A percentile compares a stretch with the other conserved stretches of the same genome.
Conservation (phyloP, 2,888 invertebrate species). For the Morpho achilles region DNA sequence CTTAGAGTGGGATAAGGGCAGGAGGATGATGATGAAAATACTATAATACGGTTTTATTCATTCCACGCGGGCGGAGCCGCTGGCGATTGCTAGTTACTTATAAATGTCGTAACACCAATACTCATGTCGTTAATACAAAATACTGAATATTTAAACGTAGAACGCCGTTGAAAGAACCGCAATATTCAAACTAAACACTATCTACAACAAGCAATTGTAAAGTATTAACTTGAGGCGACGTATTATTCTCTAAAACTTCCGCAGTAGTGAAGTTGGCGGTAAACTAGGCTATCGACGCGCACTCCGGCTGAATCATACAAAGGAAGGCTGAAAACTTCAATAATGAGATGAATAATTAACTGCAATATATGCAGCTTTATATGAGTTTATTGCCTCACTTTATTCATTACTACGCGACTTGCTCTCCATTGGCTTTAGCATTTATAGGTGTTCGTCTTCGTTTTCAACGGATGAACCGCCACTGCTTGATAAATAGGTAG, state of each 20-base stretch:
- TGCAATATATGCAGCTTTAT: neutral
- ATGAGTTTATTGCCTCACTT: neutral
- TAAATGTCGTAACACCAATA: no score
- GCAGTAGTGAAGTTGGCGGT: constrained; percentile 42
- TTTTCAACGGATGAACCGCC: no score
- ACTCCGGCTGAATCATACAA: constrained; percentile 51
- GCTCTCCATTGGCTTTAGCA: no score
- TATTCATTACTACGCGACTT: no score
- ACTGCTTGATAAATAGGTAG: no score
- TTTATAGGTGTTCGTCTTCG: no score
- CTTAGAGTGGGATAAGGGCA: no score
- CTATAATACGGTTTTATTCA: no score
- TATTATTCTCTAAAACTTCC: constrained; percentile 53
- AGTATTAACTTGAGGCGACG: constrained; percentile 35
- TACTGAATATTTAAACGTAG: no score
- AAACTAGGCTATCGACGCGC: constrained; percentile 66
- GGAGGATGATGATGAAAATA: no score
- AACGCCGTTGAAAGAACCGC: constrained; percentile 1
- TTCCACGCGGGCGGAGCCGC: no score
- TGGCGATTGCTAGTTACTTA: no score
- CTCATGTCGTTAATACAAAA: neutral
- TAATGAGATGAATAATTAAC: constrained; percentile 54
- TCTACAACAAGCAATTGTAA: constrained; percentile 27
- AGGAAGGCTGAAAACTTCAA: constrained; percentile 64
- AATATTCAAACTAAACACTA: constrained; percentile 25